These are phyloP conservation scores for Prionailurus viverrinus DNA, from an alignment of 2,113 vertebrate genomes.

Conservation along the genomic window DNA sequence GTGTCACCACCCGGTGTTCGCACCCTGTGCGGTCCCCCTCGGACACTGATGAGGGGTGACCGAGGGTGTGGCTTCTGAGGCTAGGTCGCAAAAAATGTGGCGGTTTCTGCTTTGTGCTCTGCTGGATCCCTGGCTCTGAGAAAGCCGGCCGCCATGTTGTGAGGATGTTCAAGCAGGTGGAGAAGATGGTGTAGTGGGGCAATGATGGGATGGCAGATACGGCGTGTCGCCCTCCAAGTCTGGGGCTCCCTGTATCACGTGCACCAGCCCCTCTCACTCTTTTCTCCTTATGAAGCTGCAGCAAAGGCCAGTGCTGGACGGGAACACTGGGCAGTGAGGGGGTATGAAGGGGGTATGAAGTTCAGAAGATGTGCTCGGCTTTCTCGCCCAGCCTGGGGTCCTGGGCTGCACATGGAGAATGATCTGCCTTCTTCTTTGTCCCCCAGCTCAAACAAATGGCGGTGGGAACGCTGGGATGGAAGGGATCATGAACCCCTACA, in stretches of 20 bases:
- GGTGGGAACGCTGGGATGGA: constrained; percentile 88
- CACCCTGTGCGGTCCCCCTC: neutral
- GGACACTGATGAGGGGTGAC: neutral
- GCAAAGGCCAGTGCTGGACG: neutral
- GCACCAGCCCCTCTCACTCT: too few species aligned
- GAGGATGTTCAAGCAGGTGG: neutral
- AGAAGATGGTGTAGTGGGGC: neutral
- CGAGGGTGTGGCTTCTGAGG: neutral
- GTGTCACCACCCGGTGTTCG: neutral
- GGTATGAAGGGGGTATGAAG: too few species aligned
- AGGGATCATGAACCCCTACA: constrained; percentile 91
- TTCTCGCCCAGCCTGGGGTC: fast-evolving
- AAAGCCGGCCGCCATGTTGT: neutral
- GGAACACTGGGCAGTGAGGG: too few species aligned
- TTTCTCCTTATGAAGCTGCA: neutral
- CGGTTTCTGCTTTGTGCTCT: neutral
- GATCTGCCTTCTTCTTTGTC: neutral
- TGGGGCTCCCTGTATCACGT: neutral
- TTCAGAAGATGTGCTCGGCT: neutral
- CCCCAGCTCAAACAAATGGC: constrained; percentile 89
- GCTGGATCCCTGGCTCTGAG: neutral
- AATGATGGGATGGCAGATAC: too few species aligned
- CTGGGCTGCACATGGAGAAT: fast-evolving
- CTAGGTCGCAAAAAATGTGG: neutral
- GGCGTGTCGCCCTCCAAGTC: neutral